A percentile compares a stretch with the other conserved stretches of the same genome.
phyloP scores from a whole-genome alignment of 30 jellyfish, hydroid and myxozoan species.

The Sanderia malayensis region DNA sequence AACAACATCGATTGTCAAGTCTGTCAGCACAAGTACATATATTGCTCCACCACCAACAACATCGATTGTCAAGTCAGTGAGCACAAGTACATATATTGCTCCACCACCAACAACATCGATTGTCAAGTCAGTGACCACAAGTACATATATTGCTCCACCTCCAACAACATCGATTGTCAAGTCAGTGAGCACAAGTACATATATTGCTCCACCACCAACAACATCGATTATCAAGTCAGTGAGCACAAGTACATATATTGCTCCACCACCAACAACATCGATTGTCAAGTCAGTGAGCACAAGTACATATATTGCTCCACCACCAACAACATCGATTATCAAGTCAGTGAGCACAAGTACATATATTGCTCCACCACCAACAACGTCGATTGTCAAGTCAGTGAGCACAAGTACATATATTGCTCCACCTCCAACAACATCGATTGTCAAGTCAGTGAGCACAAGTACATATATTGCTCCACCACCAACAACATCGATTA shows the following conservation, averaged over 20 bases:
- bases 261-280: slow-evolving; percentile 21
- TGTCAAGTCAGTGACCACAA: slow-evolving; percentile 7
- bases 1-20: not conserved
- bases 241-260: slow-evolving; percentile 4
- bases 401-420: slow-evolving; percentile 16
- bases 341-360: slow-evolving; percentile 9
- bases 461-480: not conserved
- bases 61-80: slow-evolving; percentile 1
- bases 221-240: not conserved
- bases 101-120: slow-evolving; percentile 22
- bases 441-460: not conserved
- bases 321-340: slow-evolving; percentile 10
- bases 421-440: slow-evolving; percentile 24
- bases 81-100: slow-evolving; percentile 3
- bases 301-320: slow-evolving; percentile 5
- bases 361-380: slow-evolving; percentile 9
- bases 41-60: not conserved
- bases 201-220: not conserved
- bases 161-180: slow-evolving; percentile 6
- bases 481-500: not conserved
- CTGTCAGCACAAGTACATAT: not conserved
- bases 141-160: slow-evolving; percentile 4
- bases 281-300: slow-evolving; percentile 7
- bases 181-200: not conserved
- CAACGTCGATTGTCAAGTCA: not conserved